Conservation (phyloP, 2,113 vertebrate genomes). For the Leptodactylus fuscus region DNA sequence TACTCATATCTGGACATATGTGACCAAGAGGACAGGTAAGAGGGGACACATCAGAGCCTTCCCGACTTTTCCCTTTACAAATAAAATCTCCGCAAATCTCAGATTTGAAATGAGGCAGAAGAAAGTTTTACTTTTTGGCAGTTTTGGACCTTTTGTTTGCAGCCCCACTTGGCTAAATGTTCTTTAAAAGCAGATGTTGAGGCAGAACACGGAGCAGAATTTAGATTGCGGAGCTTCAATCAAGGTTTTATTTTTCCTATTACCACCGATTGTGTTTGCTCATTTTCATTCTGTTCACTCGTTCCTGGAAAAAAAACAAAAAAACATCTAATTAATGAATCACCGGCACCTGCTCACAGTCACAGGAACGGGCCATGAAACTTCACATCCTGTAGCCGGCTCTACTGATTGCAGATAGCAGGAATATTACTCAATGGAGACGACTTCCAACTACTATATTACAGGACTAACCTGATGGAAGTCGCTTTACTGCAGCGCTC, state of each 20-base stretch:
- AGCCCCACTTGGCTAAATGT: neutral
- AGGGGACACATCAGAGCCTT: too few species aligned
- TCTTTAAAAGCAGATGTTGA: neutral
- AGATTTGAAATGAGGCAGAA: too few species aligned
- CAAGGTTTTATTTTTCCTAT: neutral
- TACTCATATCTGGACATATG: too few species aligned
- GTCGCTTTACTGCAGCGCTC: too few species aligned
- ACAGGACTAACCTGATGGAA: too few species aligned
- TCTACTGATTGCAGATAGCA: neutral
- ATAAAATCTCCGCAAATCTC: too few species aligned
- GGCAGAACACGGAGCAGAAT: neutral
- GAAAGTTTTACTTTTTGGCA: neutral
- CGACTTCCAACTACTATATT: neutral
- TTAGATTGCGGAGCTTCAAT: neutral
- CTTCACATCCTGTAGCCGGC: neutral
- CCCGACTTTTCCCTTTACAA: too few species aligned
- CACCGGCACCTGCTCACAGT: slow-evolving; percentile 14
- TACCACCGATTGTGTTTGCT: slow-evolving; percentile 35
- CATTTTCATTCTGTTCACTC: slow-evolving; percentile 6
- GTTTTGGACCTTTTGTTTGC: neutral
- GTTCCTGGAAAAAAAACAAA: neutral
- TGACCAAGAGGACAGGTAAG: too few species aligned
- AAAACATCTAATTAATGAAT: slow-evolving; percentile 24
- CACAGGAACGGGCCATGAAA: neutral
- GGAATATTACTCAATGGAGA: neutral